A percentile compares a stretch with the other conserved stretches of the same genome.
These are phyloP conservation scores for Boleophthalmus pectinirostris DNA, from an alignment of 2,113 vertebrate genomes.

Conservation along the genomic window DNA sequence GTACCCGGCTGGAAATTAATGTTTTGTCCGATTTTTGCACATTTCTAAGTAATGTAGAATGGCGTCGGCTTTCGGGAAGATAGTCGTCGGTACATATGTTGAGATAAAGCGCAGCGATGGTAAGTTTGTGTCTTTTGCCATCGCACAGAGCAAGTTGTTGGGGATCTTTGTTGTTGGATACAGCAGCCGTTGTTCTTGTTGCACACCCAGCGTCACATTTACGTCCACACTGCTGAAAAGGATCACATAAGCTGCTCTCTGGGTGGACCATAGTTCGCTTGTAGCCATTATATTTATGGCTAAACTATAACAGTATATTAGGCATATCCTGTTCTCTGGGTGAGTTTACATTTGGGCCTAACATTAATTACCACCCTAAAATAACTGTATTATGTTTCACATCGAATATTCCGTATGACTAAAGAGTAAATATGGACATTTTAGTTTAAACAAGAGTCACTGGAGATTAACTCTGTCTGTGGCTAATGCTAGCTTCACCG, in stretches of 20 bases:
- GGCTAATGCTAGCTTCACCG: constrained; percentile 38
- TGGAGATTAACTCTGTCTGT: constrained; percentile 26
- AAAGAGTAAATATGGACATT: constrained; percentile 21
- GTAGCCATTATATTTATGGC: constrained; percentile 19
- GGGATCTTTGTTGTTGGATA: constrained; percentile 65
- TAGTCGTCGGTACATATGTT: constrained; percentile 92
- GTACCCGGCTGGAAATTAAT: constrained; percentile 28
- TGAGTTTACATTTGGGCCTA: background rate
- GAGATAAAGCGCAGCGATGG: constrained; percentile 96
- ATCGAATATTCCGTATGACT: background rate
- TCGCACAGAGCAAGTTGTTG: constrained; percentile 54
- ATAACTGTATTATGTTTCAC: background rate
- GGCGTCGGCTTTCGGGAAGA: constrained; percentile 90
- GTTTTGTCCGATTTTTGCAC: constrained; percentile 12
- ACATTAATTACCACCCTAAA: background rate
- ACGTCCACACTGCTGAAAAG: constrained; percentile 23
- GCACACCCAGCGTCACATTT: constrained; percentile 20
- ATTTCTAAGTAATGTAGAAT: constrained; percentile 82
- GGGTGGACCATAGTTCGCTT: constrained; percentile 52
- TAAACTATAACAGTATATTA: background rate
- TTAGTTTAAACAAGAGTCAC: constrained; percentile 27
- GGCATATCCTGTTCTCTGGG: background rate
- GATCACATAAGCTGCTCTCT: constrained; percentile 29
- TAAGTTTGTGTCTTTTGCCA: constrained; percentile 72
- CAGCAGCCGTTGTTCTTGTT: constrained; percentile 54